Percentiles rank a stretch among this genome's conserved stretches.
Evolutionary conservation across 2,113 vertebrate species (phyloP).

Genomic region (Laticauda laticaudata): DNA sequence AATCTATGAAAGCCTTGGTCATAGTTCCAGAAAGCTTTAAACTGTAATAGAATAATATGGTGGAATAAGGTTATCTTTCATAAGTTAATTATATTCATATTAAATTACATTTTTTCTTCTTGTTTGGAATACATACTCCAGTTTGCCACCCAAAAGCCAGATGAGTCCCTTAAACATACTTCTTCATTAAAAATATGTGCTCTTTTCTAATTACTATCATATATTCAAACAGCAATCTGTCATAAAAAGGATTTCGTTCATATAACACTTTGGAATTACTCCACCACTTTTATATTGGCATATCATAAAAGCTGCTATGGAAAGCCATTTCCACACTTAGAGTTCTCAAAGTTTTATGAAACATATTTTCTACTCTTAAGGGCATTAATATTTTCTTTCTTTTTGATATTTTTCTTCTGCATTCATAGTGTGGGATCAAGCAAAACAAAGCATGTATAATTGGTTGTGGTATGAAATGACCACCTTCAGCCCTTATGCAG

Average conservation of each 20-base stretch:
- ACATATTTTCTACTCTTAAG: neutral
- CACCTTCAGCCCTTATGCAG: conserved; percentile 85
- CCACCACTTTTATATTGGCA: neutral
- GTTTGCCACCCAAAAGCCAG: neutral
- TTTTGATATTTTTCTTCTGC: conserved; percentile 29
- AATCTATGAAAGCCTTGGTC: neutral
- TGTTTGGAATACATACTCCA: neutral
- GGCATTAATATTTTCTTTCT: conserved; percentile 23
- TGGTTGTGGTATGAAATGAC: conserved; percentile 99
- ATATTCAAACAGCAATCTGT: neutral
- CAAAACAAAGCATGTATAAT: conserved; percentile 91
- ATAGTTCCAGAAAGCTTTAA: neutral
- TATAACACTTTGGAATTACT: neutral
- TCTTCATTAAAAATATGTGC: neutral
- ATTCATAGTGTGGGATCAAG: conserved; percentile 93
- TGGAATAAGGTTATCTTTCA: neutral
- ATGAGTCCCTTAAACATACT: neutral
- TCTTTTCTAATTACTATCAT: neutral
- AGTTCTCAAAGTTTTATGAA: neutral
- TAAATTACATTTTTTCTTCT: neutral
- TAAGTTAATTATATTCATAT: neutral
- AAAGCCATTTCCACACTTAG: neutral
- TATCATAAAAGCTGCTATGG: neutral
- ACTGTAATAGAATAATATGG: neutral
- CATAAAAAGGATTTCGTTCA: neutral